A percentile compares a stretch with the other conserved stretches of the same genome.
phyloP scores from a whole-genome alignment of 2,888 invertebrate genomes.

The Apamea anceps region DNA sequence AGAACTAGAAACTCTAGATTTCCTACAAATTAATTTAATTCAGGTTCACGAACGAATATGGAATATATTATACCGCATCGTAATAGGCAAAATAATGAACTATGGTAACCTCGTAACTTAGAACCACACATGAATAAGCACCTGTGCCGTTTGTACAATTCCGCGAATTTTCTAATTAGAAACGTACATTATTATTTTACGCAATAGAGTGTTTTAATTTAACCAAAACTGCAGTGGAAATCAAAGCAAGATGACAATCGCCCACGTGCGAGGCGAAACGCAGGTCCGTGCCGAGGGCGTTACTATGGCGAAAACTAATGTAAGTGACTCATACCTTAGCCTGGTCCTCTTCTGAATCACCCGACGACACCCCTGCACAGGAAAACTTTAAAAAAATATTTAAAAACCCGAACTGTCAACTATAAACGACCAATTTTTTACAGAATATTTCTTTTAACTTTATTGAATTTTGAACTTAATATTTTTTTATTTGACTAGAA shows the following conservation, averaged over 20 bases:
- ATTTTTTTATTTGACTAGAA: conserved; percentile 47
- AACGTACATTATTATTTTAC: neutral
- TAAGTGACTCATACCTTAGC: conserved; percentile 86
- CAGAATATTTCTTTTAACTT: neutral
- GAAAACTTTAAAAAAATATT: conserved; percentile 59
- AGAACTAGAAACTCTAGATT: neutral
- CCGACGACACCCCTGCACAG: conserved; percentile 84
- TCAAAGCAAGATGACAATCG: conserved; percentile 66
- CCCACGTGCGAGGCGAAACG: conserved; percentile 59
- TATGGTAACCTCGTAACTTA: neutral
- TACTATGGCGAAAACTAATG: conserved; percentile 85
- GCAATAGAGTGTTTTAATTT: conserved; percentile 5
- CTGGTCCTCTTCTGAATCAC: conserved; percentile 86
- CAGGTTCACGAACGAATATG: neutral
- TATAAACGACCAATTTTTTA: neutral
- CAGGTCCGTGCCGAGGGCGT: conserved; percentile 83
- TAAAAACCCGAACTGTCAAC: conserved; percentile 43
- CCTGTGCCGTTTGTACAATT: neutral
- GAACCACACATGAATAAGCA: neutral
- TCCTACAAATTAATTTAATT: neutral
- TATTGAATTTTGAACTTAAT: conserved; percentile 45
- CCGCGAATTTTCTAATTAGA: neutral
- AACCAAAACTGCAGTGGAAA: conserved; percentile 43
- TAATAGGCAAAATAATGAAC: neutral
- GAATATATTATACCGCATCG: no score